These are phyloP conservation scores for Rotaria socialis DNA, from an alignment of 2,888 invertebrate genomes.

Conservation along the genomic window DNA sequence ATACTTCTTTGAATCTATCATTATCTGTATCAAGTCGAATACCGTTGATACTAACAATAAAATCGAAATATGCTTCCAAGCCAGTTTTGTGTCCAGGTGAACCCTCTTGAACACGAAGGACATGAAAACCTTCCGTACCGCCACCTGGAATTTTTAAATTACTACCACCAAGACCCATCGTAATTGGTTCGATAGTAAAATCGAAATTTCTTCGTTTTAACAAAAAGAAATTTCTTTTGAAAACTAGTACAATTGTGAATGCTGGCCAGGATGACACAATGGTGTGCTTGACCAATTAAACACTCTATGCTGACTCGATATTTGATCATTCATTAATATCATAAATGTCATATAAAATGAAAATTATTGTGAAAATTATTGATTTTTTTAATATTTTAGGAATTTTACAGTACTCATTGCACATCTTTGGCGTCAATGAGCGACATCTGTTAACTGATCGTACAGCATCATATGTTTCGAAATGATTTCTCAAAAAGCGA, in stretches of 20 bases:
- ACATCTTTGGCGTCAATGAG: neutral
- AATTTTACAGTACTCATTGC: neutral
- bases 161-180: conserved; percentile 45
- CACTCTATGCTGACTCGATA: neutral
- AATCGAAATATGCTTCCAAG: conserved; percentile 97
- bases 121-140: conserved; percentile 89
- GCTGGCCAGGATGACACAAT: conserved; percentile 10
- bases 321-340: neutral
- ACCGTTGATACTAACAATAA: conserved; percentile 91
- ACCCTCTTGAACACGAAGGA: conserved; percentile 82
- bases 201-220: neutral
- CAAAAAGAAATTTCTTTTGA: neutral
- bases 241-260: neutral
- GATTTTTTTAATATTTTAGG: neutral
- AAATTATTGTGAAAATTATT: neutral
- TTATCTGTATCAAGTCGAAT: conserved; percentile 93
- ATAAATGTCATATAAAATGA: neutral
- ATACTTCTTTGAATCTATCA: conserved; percentile 85
- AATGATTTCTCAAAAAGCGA: too few relatives aligned
- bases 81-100: conserved; percentile 92
- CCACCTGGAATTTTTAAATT: conserved; percentile 70
- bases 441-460: neutral
- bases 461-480: neutral
- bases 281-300: neutral
- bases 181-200: neutral